These are phyloP conservation scores for Ariolimax columbianus DNA, from an alignment of 2,888 invertebrate genomes.

Conservation along the genomic window DNA sequence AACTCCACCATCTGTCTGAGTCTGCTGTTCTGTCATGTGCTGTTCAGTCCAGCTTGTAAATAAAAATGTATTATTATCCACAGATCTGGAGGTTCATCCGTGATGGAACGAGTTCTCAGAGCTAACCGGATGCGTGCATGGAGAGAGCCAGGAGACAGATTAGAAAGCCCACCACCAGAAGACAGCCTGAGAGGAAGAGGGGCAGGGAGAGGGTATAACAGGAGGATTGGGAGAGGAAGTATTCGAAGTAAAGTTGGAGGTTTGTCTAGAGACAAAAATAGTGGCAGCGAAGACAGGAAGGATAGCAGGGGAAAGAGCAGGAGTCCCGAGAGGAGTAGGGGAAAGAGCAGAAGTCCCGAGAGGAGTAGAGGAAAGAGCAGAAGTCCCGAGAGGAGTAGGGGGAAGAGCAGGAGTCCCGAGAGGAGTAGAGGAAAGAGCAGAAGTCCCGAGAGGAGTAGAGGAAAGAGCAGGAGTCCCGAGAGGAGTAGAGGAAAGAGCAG, in stretches of 20 bases:
- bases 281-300: constrained; percentile 2
- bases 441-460: background rate
- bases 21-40: too few relatives aligned
- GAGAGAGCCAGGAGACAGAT: constrained; percentile 48
- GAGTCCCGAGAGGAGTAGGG: background rate
- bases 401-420: background rate
- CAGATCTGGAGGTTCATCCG: constrained; percentile 32
- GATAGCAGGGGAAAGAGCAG: background rate
- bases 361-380: constrained; percentile 20
- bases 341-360: background rate
- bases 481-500: background rate
- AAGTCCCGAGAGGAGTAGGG: background rate
- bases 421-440: background rate
- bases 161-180: constrained; percentile 36
- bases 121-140: constrained; percentile 55
- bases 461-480: background rate
- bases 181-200: constrained; percentile 28
- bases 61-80: background rate
- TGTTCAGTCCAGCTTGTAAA: too few relatives aligned
- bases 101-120: constrained; percentile 53
- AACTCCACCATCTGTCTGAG: too few relatives aligned
- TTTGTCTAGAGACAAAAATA: background rate
- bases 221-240: background rate
- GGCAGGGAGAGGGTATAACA: background rate
- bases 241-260: constrained; percentile 15